Evolutionary conservation across 2,797 vertebrate species (phyloP), one percentile per base, ranked within the genome.

Genomic region (Enteromius mattozi): DNA sequence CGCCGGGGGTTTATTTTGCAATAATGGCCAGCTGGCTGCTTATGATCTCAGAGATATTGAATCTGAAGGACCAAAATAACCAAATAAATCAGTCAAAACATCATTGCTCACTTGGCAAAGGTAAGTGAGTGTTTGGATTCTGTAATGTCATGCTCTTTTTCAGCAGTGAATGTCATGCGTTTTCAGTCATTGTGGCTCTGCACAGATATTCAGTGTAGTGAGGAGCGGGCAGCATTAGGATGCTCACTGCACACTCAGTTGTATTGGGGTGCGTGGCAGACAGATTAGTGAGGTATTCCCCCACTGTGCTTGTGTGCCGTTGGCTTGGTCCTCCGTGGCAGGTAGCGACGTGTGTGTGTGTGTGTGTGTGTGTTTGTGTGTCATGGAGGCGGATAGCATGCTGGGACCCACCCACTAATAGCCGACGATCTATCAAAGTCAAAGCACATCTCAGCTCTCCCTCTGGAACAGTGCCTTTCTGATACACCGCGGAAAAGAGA

Each of bases 361-460:
- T 79, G 47, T 61, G 19, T 59, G 80, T 70, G 19, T 78, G 14
- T 54, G 27, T 54, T 13, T 75, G 78, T 9, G 24, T 72, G 54
- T 69, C 66, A 59, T 30, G 51, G 45, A 81, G 80, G 30, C 30
- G 76, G 70, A 79, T 30, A 21, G 72, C 65, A 72, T 21, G 47
- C 72, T 71, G 69, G 59, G 87, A 84, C 24, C 82, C 84, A 30
- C 78, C 84, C 79, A 76, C 69, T 89, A 87, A 88, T 87, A 86
- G 84, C 84, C 56, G 70, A 66, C 79, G 16, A 87, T 89, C 84
- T 85, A 82, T 88, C 81, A 84, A 82, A 88, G 83, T 82, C 75
- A 80, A 56, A 63, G 71, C 54, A 63, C 76, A 76, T 80, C 84
- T 33, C 69, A 54, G 71, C 81, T 69, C 65, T 85, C 80, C 83